Evolutionary conservation across 2,797 vertebrate genomes (phyloP).

Genomic region (Acipenser ruthenus): DNA sequence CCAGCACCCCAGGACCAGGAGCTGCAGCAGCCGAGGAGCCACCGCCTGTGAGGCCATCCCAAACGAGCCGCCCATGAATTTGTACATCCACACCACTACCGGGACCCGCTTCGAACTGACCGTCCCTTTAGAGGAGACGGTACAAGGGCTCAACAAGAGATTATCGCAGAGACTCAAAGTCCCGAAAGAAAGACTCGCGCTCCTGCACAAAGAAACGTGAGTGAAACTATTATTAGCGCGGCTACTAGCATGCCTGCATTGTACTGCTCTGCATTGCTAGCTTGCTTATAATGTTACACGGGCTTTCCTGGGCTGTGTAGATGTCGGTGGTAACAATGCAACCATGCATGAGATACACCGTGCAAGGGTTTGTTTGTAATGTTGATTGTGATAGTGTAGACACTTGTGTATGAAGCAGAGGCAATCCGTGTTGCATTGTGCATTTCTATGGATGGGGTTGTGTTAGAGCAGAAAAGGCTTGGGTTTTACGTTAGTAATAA

Average conservation of each 20-base stretch:
- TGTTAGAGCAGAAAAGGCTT: too few relatives aligned
- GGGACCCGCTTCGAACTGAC: slow-evolving; percentile 91
- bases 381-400: too few relatives aligned
- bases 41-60: slow-evolving; percentile 79
- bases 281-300: not conserved
- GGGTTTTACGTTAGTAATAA: too few relatives aligned
- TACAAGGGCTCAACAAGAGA: slow-evolving; percentile 85
- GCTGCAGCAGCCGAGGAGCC: slow-evolving; percentile 83
- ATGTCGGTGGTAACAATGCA: too few relatives aligned
- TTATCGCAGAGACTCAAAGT: slow-evolving; percentile 90
- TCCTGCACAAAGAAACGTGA: slow-evolving; percentile 95
- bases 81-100: slow-evolving; percentile 88
- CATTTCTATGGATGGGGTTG: too few relatives aligned
- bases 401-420: too few relatives aligned
- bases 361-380: too few relatives aligned
- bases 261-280: not conserved
- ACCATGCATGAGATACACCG: too few relatives aligned
- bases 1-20: slow-evolving; percentile 86
- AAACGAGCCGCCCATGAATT: slow-evolving; percentile 79
- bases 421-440: too few relatives aligned
- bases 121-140: slow-evolving; percentile 85
- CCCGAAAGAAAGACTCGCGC: slow-evolving; percentile 85
- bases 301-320: too few relatives aligned
- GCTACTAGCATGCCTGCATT: not conserved
- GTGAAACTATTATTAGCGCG: slow-evolving; percentile 34